These are phyloP conservation scores for Amitus sp. DNA, from an alignment of 2,888 invertebrate genomes.

Conservation along the genomic window DNA sequence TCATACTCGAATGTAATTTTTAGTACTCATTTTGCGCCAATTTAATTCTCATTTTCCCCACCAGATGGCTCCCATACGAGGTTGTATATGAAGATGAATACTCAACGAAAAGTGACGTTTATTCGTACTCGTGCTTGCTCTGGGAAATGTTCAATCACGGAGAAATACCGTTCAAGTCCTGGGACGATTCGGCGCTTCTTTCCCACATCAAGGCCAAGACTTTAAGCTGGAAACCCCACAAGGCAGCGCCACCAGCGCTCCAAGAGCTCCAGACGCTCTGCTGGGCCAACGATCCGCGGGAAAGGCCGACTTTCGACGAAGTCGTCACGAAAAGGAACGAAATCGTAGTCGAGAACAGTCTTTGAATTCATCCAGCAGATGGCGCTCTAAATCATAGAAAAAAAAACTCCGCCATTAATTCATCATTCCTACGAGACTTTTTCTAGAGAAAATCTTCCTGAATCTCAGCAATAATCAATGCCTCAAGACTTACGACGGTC, in stretches of 20 bases:
- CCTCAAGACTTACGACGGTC: neutral
- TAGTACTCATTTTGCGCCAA: too few species aligned
- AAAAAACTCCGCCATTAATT: too few species aligned
- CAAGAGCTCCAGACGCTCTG: conserved; percentile 73
- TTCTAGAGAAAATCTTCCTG: neutral
- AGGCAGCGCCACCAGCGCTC: conserved; percentile 72
- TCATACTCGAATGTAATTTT: too few species aligned
- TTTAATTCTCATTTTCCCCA: too few species aligned
- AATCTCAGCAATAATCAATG: neutral
- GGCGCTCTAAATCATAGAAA: neutral
- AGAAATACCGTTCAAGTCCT: conserved; percentile 79
- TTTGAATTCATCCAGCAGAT: conserved; percentile 40
- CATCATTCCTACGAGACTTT: neutral
- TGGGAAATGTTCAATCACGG: conserved; percentile 91
- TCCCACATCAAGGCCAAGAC: conserved; percentile 73
- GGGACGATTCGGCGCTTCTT: conserved; percentile 80
- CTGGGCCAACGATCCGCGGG: conserved; percentile 75
- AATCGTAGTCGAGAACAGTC: conserved; percentile 61
- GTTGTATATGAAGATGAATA: conserved; percentile 90
- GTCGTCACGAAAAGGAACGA: conserved; percentile 69
- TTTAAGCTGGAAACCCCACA: conserved; percentile 76
- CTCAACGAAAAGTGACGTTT: conserved; percentile 93
- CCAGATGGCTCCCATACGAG: conserved; percentile 91
- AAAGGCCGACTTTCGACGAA: conserved; percentile 75
- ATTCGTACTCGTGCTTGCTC: conserved; percentile 87